Conservation (phyloP, 2,888 invertebrate species). For the Cephus pulcher region DNA sequence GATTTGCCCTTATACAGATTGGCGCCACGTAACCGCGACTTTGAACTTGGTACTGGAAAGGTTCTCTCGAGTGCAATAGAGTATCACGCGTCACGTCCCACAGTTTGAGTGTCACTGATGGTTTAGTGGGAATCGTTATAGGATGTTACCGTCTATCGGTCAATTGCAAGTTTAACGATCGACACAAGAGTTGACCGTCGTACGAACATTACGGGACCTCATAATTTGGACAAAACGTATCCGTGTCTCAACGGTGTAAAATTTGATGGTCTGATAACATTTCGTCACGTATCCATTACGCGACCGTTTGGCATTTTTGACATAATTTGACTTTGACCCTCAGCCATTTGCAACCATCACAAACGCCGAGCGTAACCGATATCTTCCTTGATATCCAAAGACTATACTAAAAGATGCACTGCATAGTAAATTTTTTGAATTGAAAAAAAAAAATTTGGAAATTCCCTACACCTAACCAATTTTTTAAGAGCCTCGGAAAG, state of each 20-base stretch:
- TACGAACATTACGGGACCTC: neutral
- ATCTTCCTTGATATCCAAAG: neutral
- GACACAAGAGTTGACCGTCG: conserved; percentile 32
- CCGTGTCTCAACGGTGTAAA: neutral
- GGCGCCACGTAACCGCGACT: neutral
- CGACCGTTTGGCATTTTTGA: neutral
- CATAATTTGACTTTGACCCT: conserved; percentile 27
- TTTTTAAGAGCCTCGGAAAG: neutral
- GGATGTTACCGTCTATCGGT: conserved; percentile 39
- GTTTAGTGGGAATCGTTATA: neutral
- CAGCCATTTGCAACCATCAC: conserved; percentile 46
- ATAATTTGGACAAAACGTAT: neutral
- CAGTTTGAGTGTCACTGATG: neutral
- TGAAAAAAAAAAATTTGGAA: too few relatives aligned
- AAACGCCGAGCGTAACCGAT: conserved; percentile 44
- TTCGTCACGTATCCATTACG: neutral
- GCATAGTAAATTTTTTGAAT: too few relatives aligned
- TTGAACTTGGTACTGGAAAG: neutral
- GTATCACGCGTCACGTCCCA: neutral
- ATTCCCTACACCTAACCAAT: neutral
- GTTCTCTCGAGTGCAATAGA: neutral
- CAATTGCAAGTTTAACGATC: conserved; percentile 34
- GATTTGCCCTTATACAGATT: neutral
- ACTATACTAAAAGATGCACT: neutral
- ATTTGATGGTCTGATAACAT: neutral